Percentiles rank a stretch among this genome's conserved stretches.
Evolutionary conservation across 1,140 invertebrate species (phyloP).

Genomic region (Hylaeus volcanicus): DNA sequence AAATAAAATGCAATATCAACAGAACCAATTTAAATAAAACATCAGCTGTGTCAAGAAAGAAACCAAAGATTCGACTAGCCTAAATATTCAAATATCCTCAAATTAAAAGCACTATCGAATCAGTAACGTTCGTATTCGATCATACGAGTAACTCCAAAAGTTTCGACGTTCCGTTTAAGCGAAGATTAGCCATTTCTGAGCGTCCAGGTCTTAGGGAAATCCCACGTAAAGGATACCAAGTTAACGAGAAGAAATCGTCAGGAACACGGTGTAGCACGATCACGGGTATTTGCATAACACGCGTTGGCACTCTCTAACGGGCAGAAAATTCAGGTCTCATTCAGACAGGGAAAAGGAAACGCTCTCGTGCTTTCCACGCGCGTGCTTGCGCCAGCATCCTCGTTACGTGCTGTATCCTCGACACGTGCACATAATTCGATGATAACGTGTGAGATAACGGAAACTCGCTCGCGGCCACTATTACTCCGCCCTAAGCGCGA

Average conservation of each 20-base stretch:
- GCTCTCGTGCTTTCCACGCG: background rate
- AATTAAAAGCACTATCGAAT: too few relatives aligned
- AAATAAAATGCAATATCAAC: too few relatives aligned
- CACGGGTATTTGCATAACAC: conserved; percentile 37
- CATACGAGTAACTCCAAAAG: too few relatives aligned
- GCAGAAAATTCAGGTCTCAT: conserved; percentile 16
- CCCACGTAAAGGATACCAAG: background rate
- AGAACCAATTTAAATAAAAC: too few relatives aligned
- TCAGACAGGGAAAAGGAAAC: background rate
- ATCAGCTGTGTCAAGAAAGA: too few relatives aligned
- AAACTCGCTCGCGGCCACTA: background rate
- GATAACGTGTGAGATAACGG: background rate
- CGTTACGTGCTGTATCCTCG: conserved; percentile 19
- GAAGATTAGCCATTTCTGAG: background rate
- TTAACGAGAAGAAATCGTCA: conserved; percentile 32
- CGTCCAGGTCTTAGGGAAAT: background rate
- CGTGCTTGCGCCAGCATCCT: background rate
- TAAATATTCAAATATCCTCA: too few relatives aligned
- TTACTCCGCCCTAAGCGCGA: background rate
- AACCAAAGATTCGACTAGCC: too few relatives aligned
- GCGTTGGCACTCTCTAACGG: conserved; percentile 20
- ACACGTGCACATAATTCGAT: conserved; percentile 13
- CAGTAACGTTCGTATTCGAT: too few relatives aligned
- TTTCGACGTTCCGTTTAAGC: too few relatives aligned
- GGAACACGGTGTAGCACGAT: background rate